These are phyloP conservation scores for Sphecodes monilicornis DNA, from an alignment of 2,888 invertebrate genomes.

Conservation along the genomic window DNA sequence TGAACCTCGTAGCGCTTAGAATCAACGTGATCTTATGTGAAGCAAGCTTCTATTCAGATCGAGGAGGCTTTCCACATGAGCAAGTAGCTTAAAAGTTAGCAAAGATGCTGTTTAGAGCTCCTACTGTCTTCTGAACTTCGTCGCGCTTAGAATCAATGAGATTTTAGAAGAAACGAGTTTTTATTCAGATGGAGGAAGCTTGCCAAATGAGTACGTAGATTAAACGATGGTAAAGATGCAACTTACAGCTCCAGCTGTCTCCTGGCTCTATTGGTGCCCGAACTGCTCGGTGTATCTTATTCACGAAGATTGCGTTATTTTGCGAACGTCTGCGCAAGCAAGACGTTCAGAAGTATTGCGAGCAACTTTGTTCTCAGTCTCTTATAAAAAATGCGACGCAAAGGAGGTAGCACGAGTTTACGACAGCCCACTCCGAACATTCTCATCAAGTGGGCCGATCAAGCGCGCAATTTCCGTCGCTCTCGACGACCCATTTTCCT, in stretches of 20 bases:
- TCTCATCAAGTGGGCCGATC: constrained; percentile 8
- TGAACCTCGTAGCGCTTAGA: too few species aligned
- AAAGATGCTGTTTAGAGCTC: too few species aligned
- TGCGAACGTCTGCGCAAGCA: background rate
- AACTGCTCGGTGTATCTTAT: background rate
- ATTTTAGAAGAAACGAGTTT: too few species aligned
- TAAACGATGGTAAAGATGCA: background rate
- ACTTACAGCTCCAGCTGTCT: background rate
- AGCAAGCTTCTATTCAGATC: too few species aligned
- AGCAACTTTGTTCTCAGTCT: background rate
- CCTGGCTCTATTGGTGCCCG: background rate
- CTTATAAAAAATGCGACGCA: background rate
- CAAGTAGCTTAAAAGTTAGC: too few species aligned
- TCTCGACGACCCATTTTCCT: constrained; percentile 2
- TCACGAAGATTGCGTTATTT: background rate
- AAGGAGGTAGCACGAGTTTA: background rate
- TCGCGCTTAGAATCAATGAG: too few species aligned
- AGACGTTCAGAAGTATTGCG: background rate
- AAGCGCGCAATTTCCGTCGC: background rate
- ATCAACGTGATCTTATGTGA: too few species aligned
- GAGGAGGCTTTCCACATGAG: too few species aligned
- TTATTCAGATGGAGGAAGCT: background rate
- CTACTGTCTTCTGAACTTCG: too few species aligned
- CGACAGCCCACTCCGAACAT: background rate
- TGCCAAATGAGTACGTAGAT: background rate